Conservation (phyloP, 2,797 vertebrate species). For the Pseudotriccus pelzelni region DNA sequence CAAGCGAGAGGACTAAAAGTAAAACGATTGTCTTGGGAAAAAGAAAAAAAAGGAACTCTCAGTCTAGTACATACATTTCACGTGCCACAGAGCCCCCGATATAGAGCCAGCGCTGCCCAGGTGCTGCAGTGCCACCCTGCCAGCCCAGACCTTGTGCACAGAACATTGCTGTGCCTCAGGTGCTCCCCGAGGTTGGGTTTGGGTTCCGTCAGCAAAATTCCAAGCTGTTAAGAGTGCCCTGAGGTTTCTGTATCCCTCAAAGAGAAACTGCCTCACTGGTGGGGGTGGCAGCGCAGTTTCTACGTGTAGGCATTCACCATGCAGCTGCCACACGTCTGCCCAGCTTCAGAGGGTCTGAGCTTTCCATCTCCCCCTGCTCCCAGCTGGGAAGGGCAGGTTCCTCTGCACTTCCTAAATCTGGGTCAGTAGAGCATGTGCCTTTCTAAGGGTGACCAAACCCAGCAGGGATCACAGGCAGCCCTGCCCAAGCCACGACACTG, state of each 20-base stretch:
- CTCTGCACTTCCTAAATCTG: neutral
- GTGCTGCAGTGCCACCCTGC: neutral
- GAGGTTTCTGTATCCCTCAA: neutral
- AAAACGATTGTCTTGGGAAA: neutral
- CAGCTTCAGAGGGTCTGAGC: neutral
- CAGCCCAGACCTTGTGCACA: neutral
- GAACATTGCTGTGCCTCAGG: neutral
- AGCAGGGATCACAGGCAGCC: neutral
- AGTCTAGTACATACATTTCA: neutral
- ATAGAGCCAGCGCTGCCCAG: neutral
- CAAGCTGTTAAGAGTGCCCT: neutral
- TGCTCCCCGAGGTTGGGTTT: neutral
- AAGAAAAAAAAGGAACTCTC: neutral
- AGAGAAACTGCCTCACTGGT: neutral
- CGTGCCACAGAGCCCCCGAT: neutral
- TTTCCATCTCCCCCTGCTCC: neutral
- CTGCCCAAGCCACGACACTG: neutral
- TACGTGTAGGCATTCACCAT: fast-evolving
- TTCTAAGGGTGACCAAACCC: neutral
- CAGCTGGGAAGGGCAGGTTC: neutral
- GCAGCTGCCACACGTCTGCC: fast-evolving
- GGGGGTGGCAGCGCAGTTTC: neutral
- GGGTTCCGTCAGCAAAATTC: neutral
- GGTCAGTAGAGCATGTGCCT: conserved; percentile 39
- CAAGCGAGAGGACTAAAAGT: neutral